Evolutionary conservation across 92 coral and sea anemone genomes (phyloP), one percentile per base, ranked within the genome.

Genomic region (Muricea muricata): DNA sequence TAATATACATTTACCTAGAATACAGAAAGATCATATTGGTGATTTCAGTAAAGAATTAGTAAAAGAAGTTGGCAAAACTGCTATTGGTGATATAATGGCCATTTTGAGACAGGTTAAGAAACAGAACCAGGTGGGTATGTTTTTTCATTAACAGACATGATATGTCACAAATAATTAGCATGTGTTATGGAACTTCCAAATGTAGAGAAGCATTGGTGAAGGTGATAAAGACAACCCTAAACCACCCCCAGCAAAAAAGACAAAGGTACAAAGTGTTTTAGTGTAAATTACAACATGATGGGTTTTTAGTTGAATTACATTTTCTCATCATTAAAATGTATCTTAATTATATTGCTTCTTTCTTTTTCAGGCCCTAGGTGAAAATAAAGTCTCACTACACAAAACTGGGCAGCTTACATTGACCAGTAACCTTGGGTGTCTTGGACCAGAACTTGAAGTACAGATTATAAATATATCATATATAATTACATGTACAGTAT

Each of bases 41-140:
- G 83, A 73, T 34, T 70, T 87, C 10, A 81, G 29, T 60, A 87
- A 87, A 47, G 87, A 87, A 1, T 81, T 50, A 56, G 58, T 87
- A 13, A 87, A 88, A 65, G 91, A 88, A 55, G 67, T 88, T 45
- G 87, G 91, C 8, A 82, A 82, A 48, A 82, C 87, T 17, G 87
- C 87, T 37, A 65, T 82, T 88, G 91, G 91, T 15, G 88, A 88
- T 69, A 79, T 84, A 7, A 68, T 76, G 79, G 46, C 87, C 35
- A 73, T 87, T 33, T 73, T 81, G 67, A 34, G 75, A 55, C 61
- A 37, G 42, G 69, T 73, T 63, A 68, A 79, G 35, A 65, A 45
- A 55, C 83, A 26, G 65, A 86, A 79, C 70, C 80, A 80, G 90
- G 90, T 80, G 17, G 69, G 86, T 45, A 8, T 45, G 50, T 45